Evolutionary conservation across 1,140 invertebrate species (phyloP).

Genomic region (Plectrocnemia conspersa): DNA sequence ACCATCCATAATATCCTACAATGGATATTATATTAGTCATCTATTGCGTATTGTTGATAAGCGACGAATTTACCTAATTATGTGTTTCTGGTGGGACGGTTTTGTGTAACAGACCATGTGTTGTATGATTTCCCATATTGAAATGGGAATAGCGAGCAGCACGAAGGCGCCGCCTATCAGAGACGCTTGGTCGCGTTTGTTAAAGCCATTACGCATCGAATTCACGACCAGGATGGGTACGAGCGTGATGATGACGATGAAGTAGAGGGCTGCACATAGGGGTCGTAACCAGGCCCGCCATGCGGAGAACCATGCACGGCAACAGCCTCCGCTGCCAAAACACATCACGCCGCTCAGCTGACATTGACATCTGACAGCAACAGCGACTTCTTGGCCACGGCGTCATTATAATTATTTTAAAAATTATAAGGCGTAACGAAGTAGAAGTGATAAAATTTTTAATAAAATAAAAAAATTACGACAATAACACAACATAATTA

Average conservation of each 20-base stretch:
- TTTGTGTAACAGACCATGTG: conserved; percentile 93
- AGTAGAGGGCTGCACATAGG: conserved; percentile 73
- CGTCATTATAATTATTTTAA: too few species aligned
- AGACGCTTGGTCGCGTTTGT: conserved; percentile 69
- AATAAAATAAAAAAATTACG: too few species aligned
- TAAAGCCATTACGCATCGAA: conserved; percentile 62
- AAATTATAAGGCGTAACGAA: too few species aligned
- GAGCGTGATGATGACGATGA: conserved; percentile 73
- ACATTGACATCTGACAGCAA: conserved; percentile 1
- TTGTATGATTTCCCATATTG: conserved; percentile 90
- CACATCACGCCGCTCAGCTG: conserved; percentile 4
- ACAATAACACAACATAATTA: too few species aligned
- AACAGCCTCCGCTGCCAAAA: too few species aligned
- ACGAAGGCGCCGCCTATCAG: conserved; percentile 88
- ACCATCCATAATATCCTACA: conserved; percentile 96
- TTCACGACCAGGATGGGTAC: conserved; percentile 76
- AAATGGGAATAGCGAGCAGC: conserved; percentile 83
- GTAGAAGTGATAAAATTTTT: too few species aligned
- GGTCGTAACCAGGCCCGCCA: conserved; percentile 89
- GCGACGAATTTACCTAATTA: conserved; percentile 67
- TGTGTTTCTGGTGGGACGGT: conserved; percentile 88
- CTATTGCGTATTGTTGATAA: background rate
- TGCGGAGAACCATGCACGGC: conserved; percentile 34
- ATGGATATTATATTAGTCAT: conserved; percentile 29
- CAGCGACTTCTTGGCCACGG: background rate